Evolutionary conservation across 64 coral and sea anemone species (phyloP).

Genomic region (Anthopleura sola): DNA sequence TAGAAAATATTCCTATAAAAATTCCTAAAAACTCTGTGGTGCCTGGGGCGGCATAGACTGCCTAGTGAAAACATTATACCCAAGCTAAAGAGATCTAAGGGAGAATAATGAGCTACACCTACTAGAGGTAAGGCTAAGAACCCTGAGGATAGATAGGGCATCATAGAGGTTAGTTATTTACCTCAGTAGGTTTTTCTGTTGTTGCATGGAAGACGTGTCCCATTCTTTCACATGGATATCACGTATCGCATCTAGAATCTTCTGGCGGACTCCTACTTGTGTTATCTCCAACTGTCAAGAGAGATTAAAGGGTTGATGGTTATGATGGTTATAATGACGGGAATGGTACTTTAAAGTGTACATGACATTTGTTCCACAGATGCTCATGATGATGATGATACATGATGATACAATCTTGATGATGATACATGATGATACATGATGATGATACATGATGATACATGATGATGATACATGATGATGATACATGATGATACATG

Average conservation of each 20-base stretch:
- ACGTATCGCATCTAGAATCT: constrained; percentile 70
- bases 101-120: too few species aligned
- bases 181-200: constrained; percentile 41
- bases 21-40: too few species aligned
- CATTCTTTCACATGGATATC: constrained; percentile 96
- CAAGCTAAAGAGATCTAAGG: too few species aligned
- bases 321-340: neutral
- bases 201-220: constrained; percentile 57
- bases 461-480: neutral
- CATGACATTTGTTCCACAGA: neutral
- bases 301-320: neutral
- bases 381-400: neutral
- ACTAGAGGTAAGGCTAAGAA: too few species aligned
- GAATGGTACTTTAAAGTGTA: neutral
- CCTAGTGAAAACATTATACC: too few species aligned
- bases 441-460: neutral
- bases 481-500: neutral
- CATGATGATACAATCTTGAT: neutral
- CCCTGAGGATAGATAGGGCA: too few species aligned
- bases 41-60: too few species aligned
- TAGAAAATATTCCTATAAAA: too few species aligned
- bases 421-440: neutral
- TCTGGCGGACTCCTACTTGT: constrained; percentile 92
- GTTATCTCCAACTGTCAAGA: constrained; percentile 73
- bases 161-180: neutral